Evolutionary conservation across 2,113 vertebrate species (phyloP).

Genomic region (Corythaixoides concolor): DNA sequence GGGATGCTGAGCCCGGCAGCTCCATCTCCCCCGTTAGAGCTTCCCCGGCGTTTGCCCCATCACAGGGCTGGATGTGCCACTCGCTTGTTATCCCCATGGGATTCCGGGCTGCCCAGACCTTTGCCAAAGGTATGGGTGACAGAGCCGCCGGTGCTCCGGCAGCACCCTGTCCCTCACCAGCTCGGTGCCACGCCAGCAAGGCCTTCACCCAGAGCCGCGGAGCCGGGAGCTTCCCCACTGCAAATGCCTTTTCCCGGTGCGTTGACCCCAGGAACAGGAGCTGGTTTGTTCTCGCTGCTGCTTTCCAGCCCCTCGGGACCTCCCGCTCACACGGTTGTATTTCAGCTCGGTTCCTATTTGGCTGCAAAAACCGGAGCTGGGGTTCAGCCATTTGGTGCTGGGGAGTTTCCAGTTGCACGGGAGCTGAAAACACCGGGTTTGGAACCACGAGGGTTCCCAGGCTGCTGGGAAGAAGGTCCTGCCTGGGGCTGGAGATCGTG

Average conservation of each 20-base stretch:
- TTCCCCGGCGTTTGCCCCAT: too few species aligned
- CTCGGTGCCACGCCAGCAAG: too few species aligned
- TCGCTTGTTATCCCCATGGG: fast-evolving
- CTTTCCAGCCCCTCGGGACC: background rate
- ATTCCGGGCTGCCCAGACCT: background rate
- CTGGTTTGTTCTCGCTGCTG: background rate
- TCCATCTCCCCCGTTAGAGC: background rate
- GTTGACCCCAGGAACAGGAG: background rate
- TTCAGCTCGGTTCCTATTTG: background rate
- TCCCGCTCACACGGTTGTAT: fast-evolving
- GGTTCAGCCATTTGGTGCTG: background rate
- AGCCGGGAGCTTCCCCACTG: background rate
- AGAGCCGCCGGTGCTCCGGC: background rate
- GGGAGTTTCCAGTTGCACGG: background rate
- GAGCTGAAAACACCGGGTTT: fast-evolving
- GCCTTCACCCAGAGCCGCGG: too few species aligned
- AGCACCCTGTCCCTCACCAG: background rate
- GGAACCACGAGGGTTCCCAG: background rate
- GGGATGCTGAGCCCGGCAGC: background rate
- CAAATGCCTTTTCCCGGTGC: background rate
- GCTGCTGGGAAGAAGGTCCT: background rate
- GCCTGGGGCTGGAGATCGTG: background rate
- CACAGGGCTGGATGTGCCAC: background rate
- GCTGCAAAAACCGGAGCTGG: background rate
- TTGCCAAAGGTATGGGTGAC: too few species aligned